Conservation (phyloP, 2,113 vertebrate genomes). For the Ahaetulla prasina region DNA sequence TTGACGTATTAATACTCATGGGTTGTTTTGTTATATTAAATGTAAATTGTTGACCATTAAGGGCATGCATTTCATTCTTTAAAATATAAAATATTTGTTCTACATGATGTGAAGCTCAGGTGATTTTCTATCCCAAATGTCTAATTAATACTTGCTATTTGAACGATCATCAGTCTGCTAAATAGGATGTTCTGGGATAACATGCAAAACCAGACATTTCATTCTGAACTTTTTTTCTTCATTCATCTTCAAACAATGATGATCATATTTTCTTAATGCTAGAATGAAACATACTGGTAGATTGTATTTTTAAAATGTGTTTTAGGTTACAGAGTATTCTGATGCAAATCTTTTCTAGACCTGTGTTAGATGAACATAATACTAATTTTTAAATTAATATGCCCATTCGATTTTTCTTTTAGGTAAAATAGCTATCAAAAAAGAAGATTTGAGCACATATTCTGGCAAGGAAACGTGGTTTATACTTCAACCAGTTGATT, state of each 20-base stretch:
- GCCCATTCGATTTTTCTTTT: constrained; percentile 30
- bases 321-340: neutral
- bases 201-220: neutral
- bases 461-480: constrained; percentile 94
- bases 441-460: constrained; percentile 89
- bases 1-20: neutral
- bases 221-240: neutral
- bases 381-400: neutral
- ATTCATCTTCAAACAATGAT: neutral
- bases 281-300: neutral
- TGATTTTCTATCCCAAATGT: neutral
- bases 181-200: neutral
- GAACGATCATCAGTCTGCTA: neutral
- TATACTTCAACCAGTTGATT: constrained; percentile 88
- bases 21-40: neutral
- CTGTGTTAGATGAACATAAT: neutral
- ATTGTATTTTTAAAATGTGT: neutral
- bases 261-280: neutral
- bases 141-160: neutral
- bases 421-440: constrained; percentile 96
- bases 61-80: neutral
- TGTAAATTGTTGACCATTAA: neutral
- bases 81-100: neutral
- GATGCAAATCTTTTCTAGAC: neutral
- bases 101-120: neutral